Base-by-base conservation (phyloP, 2,113 vertebrate species). In the Ondatra zibethicus region DNA sequence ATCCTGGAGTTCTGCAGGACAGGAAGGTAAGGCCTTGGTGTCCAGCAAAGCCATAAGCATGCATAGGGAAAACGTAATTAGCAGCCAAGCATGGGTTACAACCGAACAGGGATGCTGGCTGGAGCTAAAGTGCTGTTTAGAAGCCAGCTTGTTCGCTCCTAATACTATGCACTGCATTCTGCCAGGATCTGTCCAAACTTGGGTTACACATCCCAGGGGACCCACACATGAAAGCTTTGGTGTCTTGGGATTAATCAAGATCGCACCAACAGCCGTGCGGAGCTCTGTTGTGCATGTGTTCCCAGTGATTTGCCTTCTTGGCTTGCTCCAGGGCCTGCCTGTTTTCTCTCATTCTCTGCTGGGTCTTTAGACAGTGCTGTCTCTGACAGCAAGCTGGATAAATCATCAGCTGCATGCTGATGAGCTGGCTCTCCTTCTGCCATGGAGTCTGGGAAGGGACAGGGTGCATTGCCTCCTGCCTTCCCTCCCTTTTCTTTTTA, bases 341-440 rank as follows among this genome's bases (percentile, higher is more conserved):
- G 96, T 70, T 91, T 98, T 98, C 91, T 89, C 55, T 93, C 91
- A 97, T 96, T 96, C 96, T 97, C 95, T 42, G 66, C 85, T 0
- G 1, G 36, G 78, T 96, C n/a, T 97, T 89, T 63, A 91, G 81
- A 93, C 94, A 96, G 93, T n/a, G 47, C 89, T 94, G 76, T 52
- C 91, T 85, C 85, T 96, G 96, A 95, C 92, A 95, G 96, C 91
- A 95, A 92, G 90, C 96, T 97, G 95, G 63, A 63, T 88, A 92
- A 82, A 80, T 94, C 96, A 91, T 93, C 97, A 92, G 36, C 29
- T 94, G 97, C 97, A 97, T 97, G 92, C 93, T 95, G 97, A 98
- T 97, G 96, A 98, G 95, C 98, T 96, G 89, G 45, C 87, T 58
- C 92, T 97, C 73, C 95, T 96, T 96, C 94, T 96, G 91, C 65